Conservation (phyloP, 2,113 vertebrate genomes). For the Saguinus imperator region DNA sequence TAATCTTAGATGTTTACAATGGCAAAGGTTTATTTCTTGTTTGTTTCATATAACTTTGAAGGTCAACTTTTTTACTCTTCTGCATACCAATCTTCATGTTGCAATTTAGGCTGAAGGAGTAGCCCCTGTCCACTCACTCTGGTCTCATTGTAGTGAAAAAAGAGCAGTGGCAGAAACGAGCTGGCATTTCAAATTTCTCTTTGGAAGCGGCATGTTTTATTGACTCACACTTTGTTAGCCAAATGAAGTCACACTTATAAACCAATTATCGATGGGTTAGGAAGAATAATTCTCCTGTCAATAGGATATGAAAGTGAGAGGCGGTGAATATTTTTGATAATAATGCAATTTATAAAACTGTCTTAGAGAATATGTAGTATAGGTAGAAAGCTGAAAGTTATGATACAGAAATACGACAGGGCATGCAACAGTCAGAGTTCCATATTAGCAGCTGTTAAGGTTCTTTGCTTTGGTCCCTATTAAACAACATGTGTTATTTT, state of each 20-base stretch:
- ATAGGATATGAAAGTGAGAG: neutral
- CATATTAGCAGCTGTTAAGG: neutral
- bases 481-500: neutral
- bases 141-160: neutral
- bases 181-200: slow-evolving; percentile 7
- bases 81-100: neutral
- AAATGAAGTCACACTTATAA: neutral
- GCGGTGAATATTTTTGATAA: neutral
- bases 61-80: neutral
- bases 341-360: neutral
- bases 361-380: neutral
- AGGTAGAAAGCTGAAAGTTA: neutral
- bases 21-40: neutral
- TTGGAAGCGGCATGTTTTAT: neutral
- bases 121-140: neutral
- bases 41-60: neutral
- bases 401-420: neutral
- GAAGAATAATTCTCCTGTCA: slow-evolving; percentile 21
- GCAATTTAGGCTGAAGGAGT: neutral
- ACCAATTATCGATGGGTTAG: neutral
- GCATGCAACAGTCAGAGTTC: neutral
- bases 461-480: neutral
- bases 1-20: neutral
- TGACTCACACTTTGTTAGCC: neutral
- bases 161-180: neutral